These are phyloP conservation scores for Tholera decimalis DNA, from an alignment of 2,888 invertebrate genomes.

Conservation along the genomic window DNA sequence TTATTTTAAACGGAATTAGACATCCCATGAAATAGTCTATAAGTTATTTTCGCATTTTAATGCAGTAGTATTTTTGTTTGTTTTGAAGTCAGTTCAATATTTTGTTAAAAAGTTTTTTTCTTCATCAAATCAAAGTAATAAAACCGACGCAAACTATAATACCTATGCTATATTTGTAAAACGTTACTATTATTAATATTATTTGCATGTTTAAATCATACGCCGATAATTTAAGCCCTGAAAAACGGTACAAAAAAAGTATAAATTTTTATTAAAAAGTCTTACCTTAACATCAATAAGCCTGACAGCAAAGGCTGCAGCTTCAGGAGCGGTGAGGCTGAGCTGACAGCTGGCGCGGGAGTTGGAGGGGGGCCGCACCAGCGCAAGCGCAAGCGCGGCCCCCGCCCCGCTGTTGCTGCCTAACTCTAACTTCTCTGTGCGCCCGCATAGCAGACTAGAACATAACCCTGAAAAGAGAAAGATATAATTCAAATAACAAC, in stretches of 20 bases:
- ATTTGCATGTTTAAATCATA: too few relatives aligned
- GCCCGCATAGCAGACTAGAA: constrained; percentile 88
- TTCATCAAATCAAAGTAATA: too few relatives aligned
- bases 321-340: constrained; percentile 84
- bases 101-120: too few relatives aligned
- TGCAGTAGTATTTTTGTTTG: too few relatives aligned
- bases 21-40: too few relatives aligned
- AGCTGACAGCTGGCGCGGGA: constrained; percentile 80
- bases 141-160: too few relatives aligned
- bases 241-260: not conserved
- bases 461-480: constrained; percentile 75
- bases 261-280: not conserved
- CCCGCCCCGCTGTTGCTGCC: constrained; percentile 82
- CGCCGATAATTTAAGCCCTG: not conserved
- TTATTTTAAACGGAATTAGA: too few relatives aligned
- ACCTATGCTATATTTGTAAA: too few relatives aligned
- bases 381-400: constrained; percentile 84
- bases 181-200: too few relatives aligned
- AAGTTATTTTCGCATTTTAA: too few relatives aligned
- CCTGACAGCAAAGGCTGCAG: constrained; percentile 85
- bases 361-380: constrained; percentile 77
- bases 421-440: constrained; percentile 85
- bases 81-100: too few relatives aligned
- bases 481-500: not conserved
- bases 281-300: constrained; percentile 89